These are phyloP conservation scores for Psammodynastes pulverulentus DNA, from an alignment of 2,113 vertebrate genomes.

Conservation along the genomic window DNA sequence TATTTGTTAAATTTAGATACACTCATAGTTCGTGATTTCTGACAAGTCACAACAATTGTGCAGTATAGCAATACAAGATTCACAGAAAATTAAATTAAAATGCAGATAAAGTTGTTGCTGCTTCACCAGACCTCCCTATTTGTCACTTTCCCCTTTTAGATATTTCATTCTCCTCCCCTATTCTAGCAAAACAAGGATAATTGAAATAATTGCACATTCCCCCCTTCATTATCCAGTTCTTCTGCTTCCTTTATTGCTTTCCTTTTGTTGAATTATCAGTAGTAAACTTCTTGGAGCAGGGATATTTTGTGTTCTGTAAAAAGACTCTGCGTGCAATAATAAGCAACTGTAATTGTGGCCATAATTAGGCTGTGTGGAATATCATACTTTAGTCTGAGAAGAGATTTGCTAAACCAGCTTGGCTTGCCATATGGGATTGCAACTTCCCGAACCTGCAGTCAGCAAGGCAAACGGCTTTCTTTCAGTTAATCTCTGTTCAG, in stretches of 20 bases:
- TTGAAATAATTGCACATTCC: background rate
- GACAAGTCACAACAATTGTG: background rate
- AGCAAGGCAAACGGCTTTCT: background rate
- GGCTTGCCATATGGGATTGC: background rate
- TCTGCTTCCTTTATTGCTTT: slow-evolving; percentile 14
- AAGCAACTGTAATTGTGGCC: background rate
- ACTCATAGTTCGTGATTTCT: background rate
- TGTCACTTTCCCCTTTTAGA: background rate
- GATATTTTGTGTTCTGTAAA: background rate
- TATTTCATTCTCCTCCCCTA: background rate
- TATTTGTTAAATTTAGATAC: background rate
- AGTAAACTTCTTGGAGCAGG: background rate
- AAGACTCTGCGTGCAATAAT: background rate
- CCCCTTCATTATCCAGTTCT: slow-evolving; percentile 8
- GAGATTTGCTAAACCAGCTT: background rate
- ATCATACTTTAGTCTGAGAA: background rate
- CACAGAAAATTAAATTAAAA: background rate
- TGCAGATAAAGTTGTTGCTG: background rate
- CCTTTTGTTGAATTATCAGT: background rate
- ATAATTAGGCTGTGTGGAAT: background rate
- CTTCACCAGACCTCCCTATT: slow-evolving; percentile 14
- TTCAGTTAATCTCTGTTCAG: slow-evolving; percentile 1
- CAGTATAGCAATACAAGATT: background rate
- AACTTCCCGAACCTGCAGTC: background rate
- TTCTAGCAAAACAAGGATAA: background rate